Evolutionary conservation across 2,797 vertebrate species (phyloP), one percentile per base, ranked within the genome.

Genomic region (Peromyscus aztecus): DNA sequence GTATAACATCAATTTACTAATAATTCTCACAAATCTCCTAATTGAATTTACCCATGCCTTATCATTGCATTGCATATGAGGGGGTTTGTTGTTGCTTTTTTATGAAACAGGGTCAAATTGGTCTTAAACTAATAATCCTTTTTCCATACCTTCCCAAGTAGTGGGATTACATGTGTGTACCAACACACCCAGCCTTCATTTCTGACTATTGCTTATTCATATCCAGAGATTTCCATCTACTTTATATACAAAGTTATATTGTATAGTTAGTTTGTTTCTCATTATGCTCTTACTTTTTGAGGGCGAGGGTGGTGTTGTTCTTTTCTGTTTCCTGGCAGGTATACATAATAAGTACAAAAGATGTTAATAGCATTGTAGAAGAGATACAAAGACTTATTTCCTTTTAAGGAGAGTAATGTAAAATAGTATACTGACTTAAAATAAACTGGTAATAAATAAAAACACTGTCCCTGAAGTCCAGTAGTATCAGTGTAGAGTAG

Each of bases 181-280:
- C 40, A 65, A 17, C 27, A 84, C 9, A 65, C 27, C 27, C 59
- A 65, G 16, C 27, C 24, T 84, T 92, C 77, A 46, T 43, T 87
- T 88, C 93, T 61, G 59, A 24, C 21, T 92, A 17, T 91, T 81
- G 49, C n/a, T 94, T 57, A n/a, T 93, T 77, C 46, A 83, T 88
- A 94, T 34, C 8, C 31, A 57, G 27, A 77, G 17, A 34, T 83
- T 92, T 89, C 2, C 23, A 55, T 76, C 94, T 83, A 87, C 63
- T 92, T 83, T 65, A 83, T 34, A 83, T 73, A 29, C 75, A 29
- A 77, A 95, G 2, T 89, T 94, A 86, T 57, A 85, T 37, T 76
- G 71, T 37, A 4, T 71, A 12, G 52, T 52, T 52, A 52, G 67
- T 43, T 86, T 61, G 29, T 13, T 93, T 93, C 80, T 29, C 81